phyloP scores from a whole-genome alignment of 1,140 invertebrate species.

The Lucilia sericata region DNA sequence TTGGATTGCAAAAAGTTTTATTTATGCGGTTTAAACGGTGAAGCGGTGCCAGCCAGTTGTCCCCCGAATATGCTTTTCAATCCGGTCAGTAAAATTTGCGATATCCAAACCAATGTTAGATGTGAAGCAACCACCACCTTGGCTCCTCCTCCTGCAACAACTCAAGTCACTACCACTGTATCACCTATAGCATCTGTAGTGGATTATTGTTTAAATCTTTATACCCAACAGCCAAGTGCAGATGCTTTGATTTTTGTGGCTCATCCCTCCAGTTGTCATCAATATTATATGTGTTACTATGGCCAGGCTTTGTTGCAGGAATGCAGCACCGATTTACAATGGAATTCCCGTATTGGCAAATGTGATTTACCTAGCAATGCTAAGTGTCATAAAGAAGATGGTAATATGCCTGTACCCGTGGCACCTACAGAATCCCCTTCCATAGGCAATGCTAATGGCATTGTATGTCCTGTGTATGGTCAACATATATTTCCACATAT shows the following conservation, averaged over 20 bases:
- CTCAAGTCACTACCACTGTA: background rate
- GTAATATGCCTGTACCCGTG: background rate
- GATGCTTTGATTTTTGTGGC: conserved; percentile 57
- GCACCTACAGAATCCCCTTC: background rate
- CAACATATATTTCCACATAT: conserved; percentile 63
- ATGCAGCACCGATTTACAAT: conserved; percentile 59
- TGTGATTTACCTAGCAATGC: conserved; percentile 60
- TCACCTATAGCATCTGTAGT: background rate
- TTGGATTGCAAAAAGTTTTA: conserved; percentile 61
- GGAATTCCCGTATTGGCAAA: conserved; percentile 61
- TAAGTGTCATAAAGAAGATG: conserved; percentile 49
- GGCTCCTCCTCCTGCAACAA: background rate
- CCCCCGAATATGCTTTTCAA: conserved; percentile 63
- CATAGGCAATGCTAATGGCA: conserved; percentile 17
- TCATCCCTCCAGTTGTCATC: conserved; percentile 57
- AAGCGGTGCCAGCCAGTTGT: conserved; percentile 59
- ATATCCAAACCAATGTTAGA: conserved; percentile 54
- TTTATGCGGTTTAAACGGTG: conserved; percentile 60
- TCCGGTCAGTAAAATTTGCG: conserved; percentile 57
- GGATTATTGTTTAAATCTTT: conserved; percentile 53
- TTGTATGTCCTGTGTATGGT: conserved; percentile 58
- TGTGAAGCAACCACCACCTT: conserved; percentile 41
- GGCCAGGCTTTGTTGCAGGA: conserved; percentile 61
- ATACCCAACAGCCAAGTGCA: conserved; percentile 50
- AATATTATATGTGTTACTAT: conserved; percentile 63